phyloP scores from a whole-genome alignment of 2,888 invertebrate species.

The Maniola hyperantus region DNA sequence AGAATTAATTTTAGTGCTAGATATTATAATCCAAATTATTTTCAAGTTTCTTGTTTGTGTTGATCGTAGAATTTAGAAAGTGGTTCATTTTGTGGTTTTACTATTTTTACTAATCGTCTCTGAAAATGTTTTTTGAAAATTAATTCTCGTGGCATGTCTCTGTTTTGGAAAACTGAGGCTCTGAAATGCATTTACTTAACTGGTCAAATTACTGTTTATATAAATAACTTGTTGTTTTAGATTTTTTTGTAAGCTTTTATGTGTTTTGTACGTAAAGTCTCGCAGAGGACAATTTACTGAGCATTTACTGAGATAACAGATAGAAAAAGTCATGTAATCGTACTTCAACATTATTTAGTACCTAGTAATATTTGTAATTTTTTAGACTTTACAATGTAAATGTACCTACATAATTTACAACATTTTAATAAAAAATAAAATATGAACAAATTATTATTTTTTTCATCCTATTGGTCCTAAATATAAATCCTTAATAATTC shows the following conservation, averaged over 20 bases:
- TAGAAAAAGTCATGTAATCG: conserved; percentile 31
- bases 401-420: conserved; percentile 15
- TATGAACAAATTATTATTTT: too few species aligned
- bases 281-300: neutral
- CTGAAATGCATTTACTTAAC: conserved; percentile 31
- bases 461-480: too few species aligned
- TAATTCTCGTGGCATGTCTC: conserved; percentile 11
- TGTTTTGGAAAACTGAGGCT: conserved; percentile 30
- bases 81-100: too few species aligned
- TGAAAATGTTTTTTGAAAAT: neutral
- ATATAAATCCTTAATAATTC: too few species aligned
- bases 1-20: too few species aligned
- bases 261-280: neutral
- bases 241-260: conserved; percentile 2
- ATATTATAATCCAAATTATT: too few species aligned
- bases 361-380: conserved; percentile 15
- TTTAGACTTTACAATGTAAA: conserved; percentile 18
- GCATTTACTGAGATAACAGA: conserved; percentile 9
- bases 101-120: too few species aligned
- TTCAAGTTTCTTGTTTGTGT: too few species aligned
- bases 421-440: conserved; percentile 18
- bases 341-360: conserved; percentile 20
- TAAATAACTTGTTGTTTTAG: conserved; percentile 13
- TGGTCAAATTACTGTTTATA: conserved; percentile 21
- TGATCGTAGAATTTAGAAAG: too few species aligned